Base-by-base conservation (phyloP, 1,140 invertebrate genomes). In the Idris sp. region DNA sequence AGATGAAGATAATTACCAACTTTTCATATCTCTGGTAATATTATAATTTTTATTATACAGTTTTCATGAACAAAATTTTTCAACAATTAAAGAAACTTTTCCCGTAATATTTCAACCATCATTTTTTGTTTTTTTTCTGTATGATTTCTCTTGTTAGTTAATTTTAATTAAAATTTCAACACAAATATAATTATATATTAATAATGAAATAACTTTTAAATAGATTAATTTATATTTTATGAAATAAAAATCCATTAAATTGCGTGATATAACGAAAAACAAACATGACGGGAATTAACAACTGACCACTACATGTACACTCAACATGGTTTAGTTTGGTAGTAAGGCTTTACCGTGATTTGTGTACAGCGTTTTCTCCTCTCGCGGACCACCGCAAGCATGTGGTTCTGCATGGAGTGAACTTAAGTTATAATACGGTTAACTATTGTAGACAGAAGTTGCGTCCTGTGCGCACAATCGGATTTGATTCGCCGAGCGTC, bases 321-420 rank as follows among this genome's bases (percentile, higher is more conserved):
- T 72, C 48, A 53, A 68, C 74, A 72, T 64, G 56, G 56, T 68
- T 76, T 56, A 76, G 62, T 72, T 76, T 43, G 49, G 41, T 68
- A 68, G 61, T 72, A 64, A 72, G 77, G 78, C 78, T 83, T 82
- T 82, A 65, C 76, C 74, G 76, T 78, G 79, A 82, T 83, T 81
- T 81, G 76, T 80, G 79, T 81, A 79, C 76, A 71, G 51, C 76
- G 76, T 78, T 77, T 79, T 69, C 74, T 78, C 77, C 74, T 76
- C 65, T 67, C 67, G 59, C 38, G 67, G 54, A 67, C 62, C 48
- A 72, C 74, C 61, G 56, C 67, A 76, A 72, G 67, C 67, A 76
- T 76, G 67, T 76, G 74, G 67, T 62, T 59, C 62, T 67, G 62
- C 67, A 67, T 67, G 43, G 54, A 76, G 59, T 76, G 64, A 71